Conservation (phyloP, 1,140 invertebrate species). For the Panagrolaimus sp. region DNA sequence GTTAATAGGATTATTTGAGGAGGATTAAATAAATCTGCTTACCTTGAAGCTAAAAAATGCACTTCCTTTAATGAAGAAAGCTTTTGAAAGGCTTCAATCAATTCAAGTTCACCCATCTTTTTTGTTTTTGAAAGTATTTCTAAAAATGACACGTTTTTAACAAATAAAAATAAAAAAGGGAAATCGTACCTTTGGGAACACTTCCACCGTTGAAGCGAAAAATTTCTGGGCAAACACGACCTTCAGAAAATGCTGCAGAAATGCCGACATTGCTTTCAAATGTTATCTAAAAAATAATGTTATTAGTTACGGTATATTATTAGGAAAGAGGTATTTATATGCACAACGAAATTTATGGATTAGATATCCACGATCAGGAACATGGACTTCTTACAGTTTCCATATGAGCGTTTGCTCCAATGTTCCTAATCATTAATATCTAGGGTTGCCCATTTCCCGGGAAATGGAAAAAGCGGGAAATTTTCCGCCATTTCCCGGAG, state of each 20-base stretch:
- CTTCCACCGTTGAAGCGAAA: background rate
- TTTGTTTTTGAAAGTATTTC: background rate
- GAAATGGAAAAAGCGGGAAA: too few relatives aligned
- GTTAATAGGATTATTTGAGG: background rate
- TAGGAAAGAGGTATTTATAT: too few relatives aligned
- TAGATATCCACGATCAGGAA: too few relatives aligned
- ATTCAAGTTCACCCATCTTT: background rate
- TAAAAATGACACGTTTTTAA: background rate
- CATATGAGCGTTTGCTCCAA: too few relatives aligned
- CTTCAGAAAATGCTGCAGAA: background rate
- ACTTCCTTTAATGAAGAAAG: background rate
- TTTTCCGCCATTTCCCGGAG: too few relatives aligned
- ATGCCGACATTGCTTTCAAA: constrained; percentile 1
- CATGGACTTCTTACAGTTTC: too few relatives aligned
- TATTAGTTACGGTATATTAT: too few relatives aligned
- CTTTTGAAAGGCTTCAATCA: too few relatives aligned
- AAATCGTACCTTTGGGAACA: background rate
- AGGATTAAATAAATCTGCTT: background rate
- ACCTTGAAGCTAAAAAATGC: constrained; percentile 13
- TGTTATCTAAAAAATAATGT: background rate
- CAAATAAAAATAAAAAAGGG: background rate
- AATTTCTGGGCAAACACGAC: background rate
- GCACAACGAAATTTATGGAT: too few relatives aligned
- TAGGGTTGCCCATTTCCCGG: too few relatives aligned
- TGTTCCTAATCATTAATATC: too few relatives aligned